Base-by-base conservation (phyloP, 2,888 invertebrate species). In the Hyposoter didymator region DNA sequence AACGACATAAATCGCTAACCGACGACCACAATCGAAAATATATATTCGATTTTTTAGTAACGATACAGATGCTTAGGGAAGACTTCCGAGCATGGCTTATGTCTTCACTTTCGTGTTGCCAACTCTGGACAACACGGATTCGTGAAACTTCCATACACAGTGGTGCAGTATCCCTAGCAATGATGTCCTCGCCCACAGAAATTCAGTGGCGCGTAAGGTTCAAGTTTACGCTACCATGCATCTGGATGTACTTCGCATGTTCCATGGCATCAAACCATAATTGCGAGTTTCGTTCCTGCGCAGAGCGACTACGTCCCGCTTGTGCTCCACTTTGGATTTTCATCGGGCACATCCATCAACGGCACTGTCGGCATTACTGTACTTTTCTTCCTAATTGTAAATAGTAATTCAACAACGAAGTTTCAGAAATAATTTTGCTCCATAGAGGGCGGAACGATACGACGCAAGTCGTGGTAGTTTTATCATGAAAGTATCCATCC, bases 341-440 rank as follows among this genome's bases (percentile, higher is more conserved):
- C 39, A 14, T 76, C 43, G 19, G 17, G 35, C 39, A 67, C 47
- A 74, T 49, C 52, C 75, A 69, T 69, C 74, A 75, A 66, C 69
- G 62, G 69, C 69, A 66, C 74, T 67, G 74, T 59, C 78, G 35
- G 17, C 43, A 64, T 62, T 52, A 76, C 43, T 76, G 76, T 75
- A 55, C 45, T 73, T n/a, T 52, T 67, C 49, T 73, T 39, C 49
- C 32, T 76, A 80, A 82, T 74, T 74, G 78, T 32, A 52, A 82
- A 74, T 82, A 49, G 73, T 59, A 7, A 39, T 66, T 59, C 52
- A 69, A 70, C 43, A 55, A 47, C 14, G 69, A 74, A 64, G 87
- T 83, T 64, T 85, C 81, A 85, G 87, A 87, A 86, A 87, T 88
- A 87, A 84, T 87, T 84, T 86, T 47, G 83, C 78, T 6, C 45